phyloP scores from a whole-genome alignment of 2,113 vertebrate genomes.

The Cathartes aura region DNA sequence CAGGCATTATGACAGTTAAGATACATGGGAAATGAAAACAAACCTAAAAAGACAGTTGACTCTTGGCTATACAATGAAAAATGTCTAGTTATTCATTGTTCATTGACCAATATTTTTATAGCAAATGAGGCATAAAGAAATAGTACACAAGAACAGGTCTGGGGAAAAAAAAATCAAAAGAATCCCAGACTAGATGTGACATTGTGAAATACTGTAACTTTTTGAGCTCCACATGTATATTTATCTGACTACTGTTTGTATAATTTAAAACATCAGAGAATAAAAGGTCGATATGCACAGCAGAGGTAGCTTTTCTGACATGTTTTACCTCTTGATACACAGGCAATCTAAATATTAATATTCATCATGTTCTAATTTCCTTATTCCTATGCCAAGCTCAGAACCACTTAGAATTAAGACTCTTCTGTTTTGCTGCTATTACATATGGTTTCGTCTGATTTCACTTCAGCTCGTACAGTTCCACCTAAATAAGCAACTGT shows the following conservation, averaged over 20 bases:
- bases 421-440: background rate
- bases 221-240: background rate
- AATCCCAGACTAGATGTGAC: background rate
- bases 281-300: background rate
- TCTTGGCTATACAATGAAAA: background rate
- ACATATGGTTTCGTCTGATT: slow-evolving; percentile 6
- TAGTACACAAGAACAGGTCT: background rate
- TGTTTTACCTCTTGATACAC: slow-evolving; percentile 6
- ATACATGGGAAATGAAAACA: background rate
- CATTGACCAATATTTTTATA: slow-evolving; percentile 46
- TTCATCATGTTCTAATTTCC: slow-evolving; percentile 33
- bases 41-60: background rate
- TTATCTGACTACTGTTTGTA: slow-evolving; percentile 19
- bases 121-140: slow-evolving; percentile 38
- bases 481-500: background rate
- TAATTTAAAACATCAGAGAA: slow-evolving; percentile 17
- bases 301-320: background rate
- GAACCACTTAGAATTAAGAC: slow-evolving; percentile 6
- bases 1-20: background rate
- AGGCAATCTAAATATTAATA: slow-evolving; percentile 33
- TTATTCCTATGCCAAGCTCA: slow-evolving; percentile 43
- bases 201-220: slow-evolving; percentile 16
- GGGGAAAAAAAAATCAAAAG: background rate
- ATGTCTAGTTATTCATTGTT: slow-evolving; percentile 35
- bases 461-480: background rate